Percentiles rank a stretch among this genome's conserved stretches.
Conservation (phyloP, 2,888 invertebrate species). For the Cactoblastis cactorum region DNA sequence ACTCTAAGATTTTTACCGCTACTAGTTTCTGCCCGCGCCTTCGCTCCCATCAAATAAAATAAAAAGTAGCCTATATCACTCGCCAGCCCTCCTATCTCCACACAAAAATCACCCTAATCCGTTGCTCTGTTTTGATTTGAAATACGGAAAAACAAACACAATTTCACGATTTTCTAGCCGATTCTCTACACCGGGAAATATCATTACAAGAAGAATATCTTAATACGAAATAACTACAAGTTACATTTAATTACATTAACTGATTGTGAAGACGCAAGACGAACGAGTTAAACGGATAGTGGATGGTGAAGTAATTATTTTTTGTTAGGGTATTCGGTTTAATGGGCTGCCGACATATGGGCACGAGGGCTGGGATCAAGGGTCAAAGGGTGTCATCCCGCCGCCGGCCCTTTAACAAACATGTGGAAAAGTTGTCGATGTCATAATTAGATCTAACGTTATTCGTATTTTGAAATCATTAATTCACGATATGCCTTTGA, state of each 20-base stretch:
- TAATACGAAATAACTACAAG: neutral
- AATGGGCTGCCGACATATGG: slow-evolving; percentile 68
- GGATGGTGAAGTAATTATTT: slow-evolving; percentile 73
- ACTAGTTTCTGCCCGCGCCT: too few relatives aligned
- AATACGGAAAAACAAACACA: too few relatives aligned
- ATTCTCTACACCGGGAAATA: too few relatives aligned
- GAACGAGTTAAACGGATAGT: slow-evolving; percentile 49
- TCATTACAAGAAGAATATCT: too few relatives aligned
- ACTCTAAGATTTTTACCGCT: too few relatives aligned
- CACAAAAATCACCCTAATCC: too few relatives aligned
- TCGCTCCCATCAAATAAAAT: too few relatives aligned
- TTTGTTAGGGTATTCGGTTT: slow-evolving; percentile 65
- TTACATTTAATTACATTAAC: slow-evolving; percentile 25
- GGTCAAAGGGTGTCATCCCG: slow-evolving; percentile 30
- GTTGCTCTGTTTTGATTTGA: too few relatives aligned
- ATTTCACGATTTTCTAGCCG: too few relatives aligned
- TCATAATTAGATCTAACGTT: slow-evolving; percentile 15
- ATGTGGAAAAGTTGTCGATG: slow-evolving; percentile 52
- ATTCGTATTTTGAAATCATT: neutral
- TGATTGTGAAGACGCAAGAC: slow-evolving; percentile 35
- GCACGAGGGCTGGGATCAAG: slow-evolving; percentile 25
- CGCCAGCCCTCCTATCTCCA: too few relatives aligned
- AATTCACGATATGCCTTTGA: neutral
- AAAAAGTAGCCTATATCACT: too few relatives aligned
- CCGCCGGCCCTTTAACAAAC: slow-evolving; percentile 34